Conservation (phyloP, 2,113 vertebrate species). For the Lota lota region DNA sequence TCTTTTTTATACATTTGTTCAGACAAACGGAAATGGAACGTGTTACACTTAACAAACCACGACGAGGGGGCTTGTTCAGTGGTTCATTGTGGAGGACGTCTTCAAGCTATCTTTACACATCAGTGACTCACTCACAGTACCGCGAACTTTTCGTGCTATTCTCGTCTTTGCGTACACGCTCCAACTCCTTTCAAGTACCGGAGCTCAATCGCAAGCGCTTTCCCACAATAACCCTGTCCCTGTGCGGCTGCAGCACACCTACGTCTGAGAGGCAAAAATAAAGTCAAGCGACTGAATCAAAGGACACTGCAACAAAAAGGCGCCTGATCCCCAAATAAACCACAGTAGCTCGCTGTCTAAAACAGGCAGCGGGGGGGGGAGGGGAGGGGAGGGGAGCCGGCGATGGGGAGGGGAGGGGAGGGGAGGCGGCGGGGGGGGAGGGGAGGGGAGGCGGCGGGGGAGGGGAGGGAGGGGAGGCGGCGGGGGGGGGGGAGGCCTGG, state of each 20-base stretch:
- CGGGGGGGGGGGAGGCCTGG: too few species aligned
- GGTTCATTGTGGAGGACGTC: too few species aligned
- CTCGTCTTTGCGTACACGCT: too few species aligned
- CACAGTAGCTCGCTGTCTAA: conserved; percentile 52
- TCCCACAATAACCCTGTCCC: conserved; percentile 43
- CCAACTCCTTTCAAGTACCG: too few species aligned
- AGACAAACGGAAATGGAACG: too few species aligned
- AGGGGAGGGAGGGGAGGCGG: not conserved
- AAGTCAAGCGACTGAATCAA: conserved; percentile 64
- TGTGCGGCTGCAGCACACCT: conserved; percentile 36
- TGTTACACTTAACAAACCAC: too few species aligned
- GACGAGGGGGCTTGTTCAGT: too few species aligned
- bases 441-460: too few species aligned
- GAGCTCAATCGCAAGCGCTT: conserved; percentile 25
- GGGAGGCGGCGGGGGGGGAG: not conserved
- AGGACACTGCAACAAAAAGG: conserved; percentile 62
- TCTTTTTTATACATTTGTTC: too few species aligned
- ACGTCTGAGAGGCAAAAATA: conserved; percentile 61
- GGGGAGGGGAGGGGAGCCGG: not conserved
- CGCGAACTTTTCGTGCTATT: too few species aligned
- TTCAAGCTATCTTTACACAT: too few species aligned
- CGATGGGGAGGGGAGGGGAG: conserved; percentile 10
- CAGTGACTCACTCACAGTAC: too few species aligned
- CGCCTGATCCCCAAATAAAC: conserved; percentile 52
- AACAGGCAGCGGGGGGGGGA: conserved; percentile 30